Base-by-base conservation (phyloP, 2,888 invertebrate species). In the Brenthis ino region DNA sequence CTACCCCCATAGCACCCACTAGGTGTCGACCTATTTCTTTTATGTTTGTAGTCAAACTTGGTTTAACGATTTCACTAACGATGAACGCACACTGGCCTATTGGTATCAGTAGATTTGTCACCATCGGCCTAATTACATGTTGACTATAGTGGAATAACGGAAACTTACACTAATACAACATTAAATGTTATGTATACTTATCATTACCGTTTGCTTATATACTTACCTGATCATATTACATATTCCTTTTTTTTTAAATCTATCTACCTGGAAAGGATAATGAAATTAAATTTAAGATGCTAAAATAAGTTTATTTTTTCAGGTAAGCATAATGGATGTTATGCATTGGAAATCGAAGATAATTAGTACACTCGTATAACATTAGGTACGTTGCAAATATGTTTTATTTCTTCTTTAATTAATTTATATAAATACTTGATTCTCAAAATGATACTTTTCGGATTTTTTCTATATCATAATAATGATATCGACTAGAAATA, bases 1-100 rank as follows among this genome's bases (percentile, higher is more conserved):
- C 82, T 71, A 78, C 79, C 78, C 83, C 82, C 77, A 81, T 83
- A 82, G 82, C 81, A 81, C 80, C 77, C 78, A 74, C 77, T 76
- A 79, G 77, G 82, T 76, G 79, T 75, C 79, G 83, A 79, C 86
- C 84, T 80, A 80, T 79, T 84, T 84, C 75, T 76, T 79, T 77
- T 78, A 78, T 79, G 72, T 76, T 71, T 70, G 67, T 67, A 72
- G 72, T 82, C 77, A 80, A 77, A 76, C 76, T 72, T 72, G 69
- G 67, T 57, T 70, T 70, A 72, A 72, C 66, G 68, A 70, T 65
- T 71, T 66, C 50, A 57, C 68, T 64, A 51, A 37, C 54, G 68
- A 57, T 68, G 63, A 67, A 56, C 43, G 56, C 65, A 64, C 64
- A 55, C n/a, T 28, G 51, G 53, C 65, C 54, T 33, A 68, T 37